Evolutionary conservation across 1,140 invertebrate genomes (phyloP), one percentile per base, ranked within the genome.

Genomic region (Eriosoma lanigerum): DNA sequence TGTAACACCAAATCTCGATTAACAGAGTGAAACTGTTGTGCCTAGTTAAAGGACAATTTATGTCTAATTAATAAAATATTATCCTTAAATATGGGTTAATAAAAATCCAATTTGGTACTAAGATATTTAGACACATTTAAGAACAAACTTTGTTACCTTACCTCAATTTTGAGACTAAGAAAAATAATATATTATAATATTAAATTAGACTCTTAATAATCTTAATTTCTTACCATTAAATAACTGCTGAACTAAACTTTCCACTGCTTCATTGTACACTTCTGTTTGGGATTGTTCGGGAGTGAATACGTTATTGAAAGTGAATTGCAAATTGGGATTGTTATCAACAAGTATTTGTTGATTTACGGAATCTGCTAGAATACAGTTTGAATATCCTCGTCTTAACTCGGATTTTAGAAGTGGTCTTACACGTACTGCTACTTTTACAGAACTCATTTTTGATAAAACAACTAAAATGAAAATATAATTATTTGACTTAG

Each of bases 301-400:
- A 76, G 90, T 88, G 84, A 96, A 94, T 0, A 96, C 94, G 88
- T 93, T 90, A 86, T 97, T 97, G 85, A 92, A 98, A 1, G 95
- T 96, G 83, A 96, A 98, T 0, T 90, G 87, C 83, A 93, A 90
- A 32, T 94, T 92, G 6, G 87, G 88, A 24, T 89, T 88, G 82
- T 90, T 88, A 48, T 78, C 62, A 1, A 96, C 89, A n/a, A 88
- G 86, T 21, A 95, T 89, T 86, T 95, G 93, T 4, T 89, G 89
- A 64, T 90, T 85, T 17, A 88, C 87, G 6, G 87, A 83, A 21
- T 91, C 86, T 0, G 90, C 88, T 52, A 91, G 87, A 5, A 83
- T 58, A 80, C 83, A 83, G 46, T 81, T 68, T 6, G 80, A 52
- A 56, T 90, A 89, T 64, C 91, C 90, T 46, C 89, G 88, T 60